Conservation (phyloP, 2,113 vertebrate genomes). For the Taxidea taxus region DNA sequence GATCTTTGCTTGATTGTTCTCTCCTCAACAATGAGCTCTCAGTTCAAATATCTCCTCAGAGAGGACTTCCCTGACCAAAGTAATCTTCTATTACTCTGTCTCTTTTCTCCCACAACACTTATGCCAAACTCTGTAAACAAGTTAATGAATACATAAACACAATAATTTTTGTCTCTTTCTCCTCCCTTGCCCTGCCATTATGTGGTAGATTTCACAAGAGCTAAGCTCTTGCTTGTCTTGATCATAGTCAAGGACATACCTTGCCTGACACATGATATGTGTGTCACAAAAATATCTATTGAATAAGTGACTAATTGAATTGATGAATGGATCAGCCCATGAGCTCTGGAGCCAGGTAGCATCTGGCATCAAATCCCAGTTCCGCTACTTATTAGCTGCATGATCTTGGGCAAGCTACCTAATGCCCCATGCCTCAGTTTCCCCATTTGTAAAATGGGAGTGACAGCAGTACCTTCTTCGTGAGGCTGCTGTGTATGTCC, state of each 20-base stretch:
- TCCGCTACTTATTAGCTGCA: not conserved
- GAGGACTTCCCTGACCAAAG: not conserved
- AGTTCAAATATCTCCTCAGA: not conserved
- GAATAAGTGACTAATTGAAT: not conserved
- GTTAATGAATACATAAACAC: not conserved
- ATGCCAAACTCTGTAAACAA: not conserved
- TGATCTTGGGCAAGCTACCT: not conserved
- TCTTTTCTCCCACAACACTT: accelerated
- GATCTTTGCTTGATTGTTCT: not conserved
- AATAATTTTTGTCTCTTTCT: not conserved
- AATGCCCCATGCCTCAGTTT: not conserved
- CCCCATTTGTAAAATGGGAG: not conserved
- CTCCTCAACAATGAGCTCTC: not conserved
- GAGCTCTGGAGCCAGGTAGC: not conserved
- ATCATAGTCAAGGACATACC: not conserved
- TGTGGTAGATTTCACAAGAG: not conserved
- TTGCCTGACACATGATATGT: not conserved
- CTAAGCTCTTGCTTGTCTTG: not conserved
- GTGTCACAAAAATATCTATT: not conserved
- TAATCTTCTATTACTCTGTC: not conserved
- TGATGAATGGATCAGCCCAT: not conserved
- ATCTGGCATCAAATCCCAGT: not conserved
- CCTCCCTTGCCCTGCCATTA: not conserved
- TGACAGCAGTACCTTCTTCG: not conserved
- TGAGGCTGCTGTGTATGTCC: not conserved